Conservation (phyloP, 2,797 vertebrate genomes). For the Argya squamiceps region DNA sequence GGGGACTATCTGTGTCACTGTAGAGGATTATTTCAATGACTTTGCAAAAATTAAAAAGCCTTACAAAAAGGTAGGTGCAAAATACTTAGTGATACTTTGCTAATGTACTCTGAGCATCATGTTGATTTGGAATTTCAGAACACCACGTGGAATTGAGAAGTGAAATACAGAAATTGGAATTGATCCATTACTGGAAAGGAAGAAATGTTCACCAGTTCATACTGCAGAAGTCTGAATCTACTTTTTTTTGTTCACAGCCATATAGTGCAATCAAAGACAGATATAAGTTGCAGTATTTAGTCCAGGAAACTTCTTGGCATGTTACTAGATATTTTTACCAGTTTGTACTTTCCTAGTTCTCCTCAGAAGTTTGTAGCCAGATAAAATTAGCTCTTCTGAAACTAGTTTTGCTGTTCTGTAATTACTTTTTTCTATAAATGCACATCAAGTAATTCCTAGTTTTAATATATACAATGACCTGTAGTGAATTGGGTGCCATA, state of each 20-base stretch:
- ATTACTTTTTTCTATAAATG: background rate
- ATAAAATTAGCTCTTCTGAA: background rate
- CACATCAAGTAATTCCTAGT: background rate
- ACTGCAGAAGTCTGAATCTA: background rate
- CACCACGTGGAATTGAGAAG: background rate
- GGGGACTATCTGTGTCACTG: constrained; percentile 95
- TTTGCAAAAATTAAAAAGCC: constrained; percentile 96
- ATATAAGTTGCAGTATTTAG: background rate
- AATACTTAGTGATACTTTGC: background rate
- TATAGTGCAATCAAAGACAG: background rate
- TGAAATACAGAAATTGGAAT: background rate
- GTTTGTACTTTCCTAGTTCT: background rate
- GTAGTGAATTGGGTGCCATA: background rate
- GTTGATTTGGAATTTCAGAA: background rate
- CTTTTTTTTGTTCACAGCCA: background rate
- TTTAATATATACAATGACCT: background rate
- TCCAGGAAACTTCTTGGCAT: background rate
- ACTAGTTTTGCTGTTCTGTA: background rate
- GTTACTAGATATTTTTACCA: background rate
- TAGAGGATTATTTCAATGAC: constrained; percentile 98
- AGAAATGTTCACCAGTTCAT: background rate
- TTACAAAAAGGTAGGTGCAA: constrained; percentile 87
- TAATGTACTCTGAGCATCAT: background rate
- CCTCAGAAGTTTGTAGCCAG: background rate
- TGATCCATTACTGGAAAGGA: background rate